A percentile compares a stretch with the other conserved stretches of the same genome.
These are phyloP conservation scores for Blomia tropicalis DNA, from an alignment of 2,888 invertebrate species.

Conservation along the genomic window DNA sequence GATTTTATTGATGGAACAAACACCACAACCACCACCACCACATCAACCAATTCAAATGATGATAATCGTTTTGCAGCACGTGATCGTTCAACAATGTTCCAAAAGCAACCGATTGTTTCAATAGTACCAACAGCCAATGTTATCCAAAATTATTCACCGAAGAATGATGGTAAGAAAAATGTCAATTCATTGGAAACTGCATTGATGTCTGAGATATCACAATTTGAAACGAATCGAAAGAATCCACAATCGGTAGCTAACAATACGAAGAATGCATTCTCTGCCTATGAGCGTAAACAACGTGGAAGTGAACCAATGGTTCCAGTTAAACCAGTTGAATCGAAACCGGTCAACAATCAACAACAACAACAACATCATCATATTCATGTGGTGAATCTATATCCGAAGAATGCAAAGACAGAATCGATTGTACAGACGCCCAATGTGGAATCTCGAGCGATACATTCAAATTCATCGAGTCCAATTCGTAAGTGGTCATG, in stretches of 20 bases:
- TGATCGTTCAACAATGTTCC: background rate
- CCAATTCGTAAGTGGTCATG: conserved; percentile 46
- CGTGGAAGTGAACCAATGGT: too few species aligned
- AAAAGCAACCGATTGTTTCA: background rate
- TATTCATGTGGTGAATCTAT: background rate
- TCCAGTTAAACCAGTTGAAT: background rate
- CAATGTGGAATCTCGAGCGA: background rate
- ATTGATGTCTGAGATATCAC: background rate
- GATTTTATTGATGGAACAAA: background rate
- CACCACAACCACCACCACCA: background rate
- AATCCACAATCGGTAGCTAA: background rate
- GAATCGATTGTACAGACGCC: background rate
- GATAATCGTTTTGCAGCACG: background rate
- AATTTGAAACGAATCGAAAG: background rate
- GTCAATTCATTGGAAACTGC: background rate
- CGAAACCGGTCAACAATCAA: background rate
- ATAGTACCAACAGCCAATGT: background rate
- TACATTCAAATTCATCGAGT: background rate
- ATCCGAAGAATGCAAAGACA: background rate
- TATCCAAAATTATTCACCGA: background rate
- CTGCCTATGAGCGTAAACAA: background rate
- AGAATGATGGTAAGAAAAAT: background rate
- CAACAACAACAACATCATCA: background rate
- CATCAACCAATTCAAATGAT: background rate
- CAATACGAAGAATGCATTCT: background rate